phyloP scores from a whole-genome alignment of 2,888 invertebrate species.

The Nebria brevicollis region DNA sequence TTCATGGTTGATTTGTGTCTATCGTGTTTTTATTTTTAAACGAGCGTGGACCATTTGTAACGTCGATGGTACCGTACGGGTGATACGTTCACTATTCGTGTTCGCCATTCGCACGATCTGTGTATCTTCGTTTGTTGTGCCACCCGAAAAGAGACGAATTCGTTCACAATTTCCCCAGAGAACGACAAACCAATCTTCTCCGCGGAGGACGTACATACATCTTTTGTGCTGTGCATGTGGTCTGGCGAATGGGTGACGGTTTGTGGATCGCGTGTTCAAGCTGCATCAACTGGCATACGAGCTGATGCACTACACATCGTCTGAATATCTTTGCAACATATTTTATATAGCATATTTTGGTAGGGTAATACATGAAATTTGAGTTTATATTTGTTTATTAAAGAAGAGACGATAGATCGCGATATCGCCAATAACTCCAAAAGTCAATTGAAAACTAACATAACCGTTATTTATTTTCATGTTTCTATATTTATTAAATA shows the following conservation, averaged over 20 bases:
- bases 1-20: constrained; percentile 48
- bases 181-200: constrained; percentile 50
- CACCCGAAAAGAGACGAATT: constrained; percentile 26
- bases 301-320: no score
- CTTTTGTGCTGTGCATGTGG: constrained; percentile 29
- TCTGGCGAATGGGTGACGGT: neutral
- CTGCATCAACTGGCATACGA: neutral
- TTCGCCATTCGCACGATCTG: constrained; percentile 7
- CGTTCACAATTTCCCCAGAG: constrained; percentile 50
- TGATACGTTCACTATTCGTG: constrained; percentile 9
- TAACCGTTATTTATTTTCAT: no score
- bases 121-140: constrained; percentile 37
- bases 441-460: no score
- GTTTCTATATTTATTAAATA: no score
- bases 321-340: no score
- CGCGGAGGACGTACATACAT: constrained; percentile 31
- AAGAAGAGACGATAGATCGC: no score
- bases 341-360: no score
- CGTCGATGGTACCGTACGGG: constrained; percentile 9
- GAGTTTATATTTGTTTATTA: no score
- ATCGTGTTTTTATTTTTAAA: constrained; percentile 30
- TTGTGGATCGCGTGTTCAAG: constrained; percentile 9
- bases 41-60: constrained; percentile 38
- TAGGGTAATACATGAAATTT: no score
- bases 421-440: no score